These are phyloP conservation scores for Podarcis muralis DNA, from an alignment of 2,113 vertebrate species.

Conservation along the genomic window DNA sequence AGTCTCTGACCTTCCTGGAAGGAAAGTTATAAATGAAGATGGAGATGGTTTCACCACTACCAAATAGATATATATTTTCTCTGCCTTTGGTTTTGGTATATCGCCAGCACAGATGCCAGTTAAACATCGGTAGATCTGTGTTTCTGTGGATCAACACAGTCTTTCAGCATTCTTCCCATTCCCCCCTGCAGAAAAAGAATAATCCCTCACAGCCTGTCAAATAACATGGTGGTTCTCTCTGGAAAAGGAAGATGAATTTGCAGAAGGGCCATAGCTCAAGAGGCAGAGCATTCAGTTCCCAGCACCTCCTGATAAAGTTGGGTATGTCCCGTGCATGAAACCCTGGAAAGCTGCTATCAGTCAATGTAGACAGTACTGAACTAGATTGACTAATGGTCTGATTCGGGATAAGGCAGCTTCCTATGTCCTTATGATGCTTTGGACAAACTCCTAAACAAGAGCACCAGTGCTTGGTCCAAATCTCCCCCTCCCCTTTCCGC, in stretches of 20 bases:
- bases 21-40: too few species aligned
- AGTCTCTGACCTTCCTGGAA: too few species aligned
- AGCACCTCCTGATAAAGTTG: too few species aligned
- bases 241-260: background rate
- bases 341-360: too few species aligned
- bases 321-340: too few species aligned
- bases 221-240: background rate
- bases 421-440: too few species aligned
- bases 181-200: background rate
- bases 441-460: rapidly evolving
- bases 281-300: background rate
- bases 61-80: too few species aligned
- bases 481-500: background rate
- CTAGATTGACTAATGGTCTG: too few species aligned
- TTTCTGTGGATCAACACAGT: background rate
- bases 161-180: background rate
- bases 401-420: too few species aligned
- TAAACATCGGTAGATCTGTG: background rate
- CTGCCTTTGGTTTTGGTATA: background rate
- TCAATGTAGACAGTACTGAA: too few species aligned
- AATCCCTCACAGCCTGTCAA: background rate
- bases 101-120: background rate
- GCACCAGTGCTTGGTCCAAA: background rate
- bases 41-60: too few species aligned
- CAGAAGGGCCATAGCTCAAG: background rate